Base-by-base conservation (phyloP, 2,797 vertebrate species). In the Danio jaintianensis region DNA sequence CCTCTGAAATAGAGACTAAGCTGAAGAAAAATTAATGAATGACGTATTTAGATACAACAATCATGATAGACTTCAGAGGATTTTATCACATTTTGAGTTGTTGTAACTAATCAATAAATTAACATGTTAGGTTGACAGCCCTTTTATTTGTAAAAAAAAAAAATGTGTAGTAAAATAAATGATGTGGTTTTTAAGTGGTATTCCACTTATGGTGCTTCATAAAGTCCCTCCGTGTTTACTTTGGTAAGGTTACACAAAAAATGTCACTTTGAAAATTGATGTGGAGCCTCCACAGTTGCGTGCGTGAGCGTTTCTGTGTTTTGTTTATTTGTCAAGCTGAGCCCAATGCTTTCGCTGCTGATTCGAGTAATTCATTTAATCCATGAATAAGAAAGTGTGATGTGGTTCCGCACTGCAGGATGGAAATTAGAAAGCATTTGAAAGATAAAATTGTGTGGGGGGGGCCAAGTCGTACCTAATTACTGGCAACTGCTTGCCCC, bases 311-410 rank as follows among this genome's bases (percentile, higher is more conserved):
- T 67, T 80, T 36, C 1, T 66, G 77, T 78, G 70, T 77, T 67
- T 81, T 74, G 62, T 78, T 68, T 78, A 73, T 78, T 81, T 81
- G 79, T 73, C 69, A 81, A 67, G 61, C 58, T 79, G 71, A 74
- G 78, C 66, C 58, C 79, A 77, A 73, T 68, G 55, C 80, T 74
- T 85, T 72, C 75, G 82, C 69, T 85, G 71, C 83, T 75, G 61
- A 80, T 79, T 82, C 56, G 16, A 86, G 71, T 85, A 78, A 87
- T 86, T 87, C 22, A 84, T 89, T 88, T 87, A 81, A 87, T 75
- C 82, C 78, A 74, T 70, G 79, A 84, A 82, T 82, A 79, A 87
- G 83, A 85, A 85, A 83, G 81, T 15, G 53, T 56, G 79, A 72
- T 76, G 80, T 70, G 55, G 87, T 86, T 88, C 84, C 71, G 61